Base-by-base conservation (phyloP, 2,888 invertebrate species). In the Mythimna pallens region DNA sequence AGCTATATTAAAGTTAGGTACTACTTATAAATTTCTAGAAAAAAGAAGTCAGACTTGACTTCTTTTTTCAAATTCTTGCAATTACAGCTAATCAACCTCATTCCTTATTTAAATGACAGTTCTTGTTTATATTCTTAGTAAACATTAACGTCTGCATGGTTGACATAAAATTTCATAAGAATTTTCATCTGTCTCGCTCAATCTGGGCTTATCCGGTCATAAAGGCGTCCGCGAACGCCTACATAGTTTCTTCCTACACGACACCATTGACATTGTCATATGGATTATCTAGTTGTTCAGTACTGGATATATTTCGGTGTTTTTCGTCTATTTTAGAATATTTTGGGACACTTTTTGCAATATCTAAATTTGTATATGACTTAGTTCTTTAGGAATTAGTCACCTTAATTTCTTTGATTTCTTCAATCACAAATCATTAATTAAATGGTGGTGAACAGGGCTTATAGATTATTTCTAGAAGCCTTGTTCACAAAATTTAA, bases 161-260 rank as follows among this genome's bases (percentile, higher is more conserved):
- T 65, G 54, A n/a, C 43, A 22, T 25, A n/a, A 62, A 57, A 73
- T 47, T 69, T 59, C 54, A 30, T 34, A 65, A 59, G 63, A 69
- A 40, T 54, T 66, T 82, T 68, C 25, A 14, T 62, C 10, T 58
- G 14, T 52, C 9, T 61, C 40, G 47, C 30, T 59, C 55, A 69
- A 69, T 73, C 62, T 65, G 20, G 17, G 73, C 40, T 57, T 78
- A 78, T 65, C 65, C 78, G 79, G 63, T 69, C 36, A 52, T 64
- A 69, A 54, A 59, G 10, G 58, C 73, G 54, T 69, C 50, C 43
- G 72, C 30, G 40, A 12, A 68, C 67, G 61, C 78, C 78, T 52
- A 82, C 82, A 34, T 50, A 12, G n/a, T 54, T 62, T 54, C 14
- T 43, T 61, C n/a, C 54, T 14, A 65, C 9, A 55, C 58, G 34